A percentile compares a stretch with the other conserved stretches of the same genome.
phyloP scores from a whole-genome alignment of 2,888 invertebrate genomes.

The Brachyptera risi region DNA sequence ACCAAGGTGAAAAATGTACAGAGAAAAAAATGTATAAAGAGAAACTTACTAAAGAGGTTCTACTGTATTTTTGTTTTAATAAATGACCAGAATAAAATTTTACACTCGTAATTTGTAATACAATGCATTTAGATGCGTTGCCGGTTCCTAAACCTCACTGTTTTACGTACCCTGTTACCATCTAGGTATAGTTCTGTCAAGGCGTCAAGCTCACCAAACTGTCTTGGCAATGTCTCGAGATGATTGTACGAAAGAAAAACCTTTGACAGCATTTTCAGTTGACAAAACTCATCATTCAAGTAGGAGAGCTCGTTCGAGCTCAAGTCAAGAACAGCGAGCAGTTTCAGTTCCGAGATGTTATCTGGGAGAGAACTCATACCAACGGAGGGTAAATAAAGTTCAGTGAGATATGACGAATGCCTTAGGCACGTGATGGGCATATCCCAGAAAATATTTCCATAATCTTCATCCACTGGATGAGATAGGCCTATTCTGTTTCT shows the following conservation, averaged over 20 bases:
- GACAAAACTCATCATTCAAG: background rate
- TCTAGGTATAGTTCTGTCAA: background rate
- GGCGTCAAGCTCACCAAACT: background rate
- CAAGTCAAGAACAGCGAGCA: background rate
- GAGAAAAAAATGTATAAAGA: too few species aligned
- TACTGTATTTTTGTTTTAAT: too few species aligned
- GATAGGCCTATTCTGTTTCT: background rate
- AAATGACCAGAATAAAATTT: too few species aligned
- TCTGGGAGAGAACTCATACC: background rate
- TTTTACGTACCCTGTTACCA: constrained; percentile 1
- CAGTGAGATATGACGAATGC: background rate
- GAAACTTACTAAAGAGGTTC: too few species aligned
- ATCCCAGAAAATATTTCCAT: too few species aligned
- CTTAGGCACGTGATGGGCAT: background rate
- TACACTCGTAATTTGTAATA: too few species aligned
- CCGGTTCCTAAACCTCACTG: too few species aligned
- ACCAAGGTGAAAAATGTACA: too few species aligned
- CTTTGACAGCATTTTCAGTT: background rate
- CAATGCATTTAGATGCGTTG: too few species aligned
- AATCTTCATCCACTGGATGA: too few species aligned
- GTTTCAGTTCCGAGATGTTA: background rate
- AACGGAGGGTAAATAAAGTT: background rate
- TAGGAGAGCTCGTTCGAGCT: background rate
- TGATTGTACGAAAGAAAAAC: background rate
- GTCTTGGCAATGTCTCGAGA: background rate